Evolutionary conservation across 2,113 vertebrate genomes (phyloP).

Genomic region (Mesitornis unicolor): DNA sequence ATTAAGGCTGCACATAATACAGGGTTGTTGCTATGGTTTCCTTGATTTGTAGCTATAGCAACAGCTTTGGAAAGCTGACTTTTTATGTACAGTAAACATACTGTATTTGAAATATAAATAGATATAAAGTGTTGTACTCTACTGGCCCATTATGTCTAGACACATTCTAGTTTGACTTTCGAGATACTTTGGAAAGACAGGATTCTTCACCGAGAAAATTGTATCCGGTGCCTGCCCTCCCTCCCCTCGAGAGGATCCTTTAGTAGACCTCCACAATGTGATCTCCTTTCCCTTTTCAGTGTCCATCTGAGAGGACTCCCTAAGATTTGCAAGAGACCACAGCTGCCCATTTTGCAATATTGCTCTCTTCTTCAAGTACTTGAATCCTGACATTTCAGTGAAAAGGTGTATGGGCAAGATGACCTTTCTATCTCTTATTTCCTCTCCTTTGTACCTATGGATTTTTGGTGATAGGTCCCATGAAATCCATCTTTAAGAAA

Average conservation of each 20-base stretch:
- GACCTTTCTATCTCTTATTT: not conserved
- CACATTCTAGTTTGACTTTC: not conserved
- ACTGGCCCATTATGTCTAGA: not conserved
- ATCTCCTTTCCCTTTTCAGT: not conserved
- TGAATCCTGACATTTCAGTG: not conserved
- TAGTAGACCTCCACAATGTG: not conserved
- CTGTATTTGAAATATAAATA: slow-evolving; percentile 41
- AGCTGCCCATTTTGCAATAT: not conserved
- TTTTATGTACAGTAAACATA: slow-evolving; percentile 54
- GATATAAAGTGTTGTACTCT: not conserved
- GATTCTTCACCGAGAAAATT: not conserved
- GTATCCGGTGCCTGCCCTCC: not conserved
- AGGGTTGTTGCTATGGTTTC: slow-evolving; percentile 66
- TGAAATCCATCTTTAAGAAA: not conserved
- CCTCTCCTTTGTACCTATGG: not conserved
- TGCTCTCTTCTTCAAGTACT: not conserved
- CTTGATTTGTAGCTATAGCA: slow-evolving; percentile 71
- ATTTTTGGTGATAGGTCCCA: not conserved
- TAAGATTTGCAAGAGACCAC: not conserved
- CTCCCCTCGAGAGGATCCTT: not conserved
- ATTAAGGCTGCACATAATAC: slow-evolving; percentile 63
- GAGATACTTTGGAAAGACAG: not conserved
- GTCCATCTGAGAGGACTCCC: not conserved
- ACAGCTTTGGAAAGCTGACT: slow-evolving; percentile 60
- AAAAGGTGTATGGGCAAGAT: not conserved